Base-by-base conservation (phyloP, 1,140 invertebrate genomes). In the Drosophila suzukii region DNA sequence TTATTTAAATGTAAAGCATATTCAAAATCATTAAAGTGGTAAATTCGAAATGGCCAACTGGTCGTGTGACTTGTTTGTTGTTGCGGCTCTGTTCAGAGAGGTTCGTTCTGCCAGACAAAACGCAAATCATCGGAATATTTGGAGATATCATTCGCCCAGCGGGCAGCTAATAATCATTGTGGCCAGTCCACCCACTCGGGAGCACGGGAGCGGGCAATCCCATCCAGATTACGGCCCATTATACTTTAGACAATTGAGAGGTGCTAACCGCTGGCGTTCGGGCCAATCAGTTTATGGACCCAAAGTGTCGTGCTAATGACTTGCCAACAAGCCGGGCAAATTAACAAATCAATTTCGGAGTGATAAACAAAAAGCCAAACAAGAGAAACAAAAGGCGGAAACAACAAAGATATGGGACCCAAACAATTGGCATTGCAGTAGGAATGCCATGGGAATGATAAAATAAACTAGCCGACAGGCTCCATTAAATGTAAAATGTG, bases 281-380 rank as follows among this genome's bases (percentile, higher is more conserved):
- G 44, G 44, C 65, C 77, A 81, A 56, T 63, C 44, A 59, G 72
- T 86, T 85, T 80, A 85, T 74, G 56, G 55, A 4, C 60, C 38
- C 30, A 53, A 79, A 72, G 59, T 77, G 62, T 32, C 62, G 66
- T 85, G 81, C 75, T 88, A 86, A 86, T 88, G 71, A 73, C 61
- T 62, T 41, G 58, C 65, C 83, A 72, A 88, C 78, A 75, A 88
- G 75, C 61, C 49, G 20, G 50, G 43, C 59, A 60, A 86, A 88
- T 88, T 82, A 86, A 80, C 83, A 78, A 88, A 86, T 86, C 79
- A 82, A 70, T 82, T 86, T 79, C 57, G 32, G 49, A 53, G 62
- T 82, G 79, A 78, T 85, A 82, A 81, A 70, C 61, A 72, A 81
- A 47, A 57, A 75, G 30, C 11, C 58, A 75, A 66, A 58, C 59